Base-by-base conservation (phyloP, 2,113 vertebrate species). In the Halcyon senegalensis region DNA sequence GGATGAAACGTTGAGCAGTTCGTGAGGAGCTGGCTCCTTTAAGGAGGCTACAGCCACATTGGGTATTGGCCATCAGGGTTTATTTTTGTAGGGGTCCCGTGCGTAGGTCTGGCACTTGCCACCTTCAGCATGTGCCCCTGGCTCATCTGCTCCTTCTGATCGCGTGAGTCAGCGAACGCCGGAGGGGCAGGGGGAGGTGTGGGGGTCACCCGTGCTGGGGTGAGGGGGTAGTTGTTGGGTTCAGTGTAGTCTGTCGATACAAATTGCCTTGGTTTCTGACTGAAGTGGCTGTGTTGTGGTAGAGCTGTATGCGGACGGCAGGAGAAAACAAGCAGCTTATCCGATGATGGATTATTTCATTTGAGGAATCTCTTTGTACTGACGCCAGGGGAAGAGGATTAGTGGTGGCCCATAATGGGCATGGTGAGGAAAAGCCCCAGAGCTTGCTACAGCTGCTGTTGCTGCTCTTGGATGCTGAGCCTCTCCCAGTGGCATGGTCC, bases 331-430 rank as follows among this genome's bases (percentile, higher is more conserved):
- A 97, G 77, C 66, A 77, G 69, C 25, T 96, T 92, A 72, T 85
- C 84, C 55, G 1, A 3, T 30, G 51, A 79, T 70, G 95, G 94
- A 94, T 96, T 96, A 91, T 74, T 96, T 96, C 6, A n/a, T 82
- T 94, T 95, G 48, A 85, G 79, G 50, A 92, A 89, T 92, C 66
- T 74, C 89, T 97, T 93, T 97, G 93, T 97, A 93, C 84, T 77
- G 56, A 62, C 19, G 95, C 92, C 66, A 90, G 56, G 62, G 63
- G 33, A 94, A 68, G 84, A 94, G 87, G 97, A 95, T 97, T 96
- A 87, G 84, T 59, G 62, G 75, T 95, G 88, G 62, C 93, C 67
- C 82, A 63, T 88, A 87, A 48, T 13, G 89, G 44, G 85, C 73
- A 89, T 72, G 64, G 85, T 73, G 79, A 92, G 81, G 91, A 94